A percentile compares a stretch with the other conserved stretches of the same genome.
These are phyloP conservation scores for Drosophila barbarae DNA, from an alignment of 2,888 invertebrate genomes.

Conservation along the genomic window DNA sequence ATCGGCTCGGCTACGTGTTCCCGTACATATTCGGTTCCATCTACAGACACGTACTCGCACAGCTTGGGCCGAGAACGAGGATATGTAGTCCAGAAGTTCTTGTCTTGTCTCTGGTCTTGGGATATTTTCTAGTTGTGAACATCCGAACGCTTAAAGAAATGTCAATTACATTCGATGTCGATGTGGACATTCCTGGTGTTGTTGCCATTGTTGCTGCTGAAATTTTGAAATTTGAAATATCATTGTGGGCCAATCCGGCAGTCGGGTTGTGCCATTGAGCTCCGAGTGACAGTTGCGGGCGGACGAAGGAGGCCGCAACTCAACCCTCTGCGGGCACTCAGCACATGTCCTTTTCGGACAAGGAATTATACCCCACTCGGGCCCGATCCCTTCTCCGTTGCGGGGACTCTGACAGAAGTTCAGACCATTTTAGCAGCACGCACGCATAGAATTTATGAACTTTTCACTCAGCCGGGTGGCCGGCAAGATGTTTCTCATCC, in stretches of 20 bases:
- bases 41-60: conserved; percentile 40
- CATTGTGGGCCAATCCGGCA: conserved; percentile 36
- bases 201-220: conserved; percentile 24
- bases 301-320: conserved; percentile 17
- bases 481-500: conserved; percentile 24
- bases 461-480: conserved; percentile 28
- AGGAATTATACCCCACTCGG: conserved; percentile 21
- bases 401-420: conserved; percentile 44
- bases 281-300: conserved; percentile 40
- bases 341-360: conserved; percentile 44
- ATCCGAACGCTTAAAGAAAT: conserved; percentile 57
- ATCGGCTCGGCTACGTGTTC: conserved; percentile 4
- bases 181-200: conserved; percentile 51
- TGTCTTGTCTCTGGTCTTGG: conserved; percentile 45
- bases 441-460: conserved; percentile 49
- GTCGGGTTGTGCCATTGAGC: conserved; percentile 13
- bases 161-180: conserved; percentile 71
- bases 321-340: conserved; percentile 27
- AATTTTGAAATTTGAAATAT: conserved; percentile 57
- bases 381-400: not conserved
- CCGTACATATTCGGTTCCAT: conserved; percentile 14
- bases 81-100: conserved; percentile 37
- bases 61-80: conserved; percentile 37
- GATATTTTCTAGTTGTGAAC: conserved; percentile 32
- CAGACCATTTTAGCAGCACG: conserved; percentile 36